Evolutionary conservation across 2,113 vertebrate genomes (phyloP).

Genomic region (Girardinichthys multiradiatus): DNA sequence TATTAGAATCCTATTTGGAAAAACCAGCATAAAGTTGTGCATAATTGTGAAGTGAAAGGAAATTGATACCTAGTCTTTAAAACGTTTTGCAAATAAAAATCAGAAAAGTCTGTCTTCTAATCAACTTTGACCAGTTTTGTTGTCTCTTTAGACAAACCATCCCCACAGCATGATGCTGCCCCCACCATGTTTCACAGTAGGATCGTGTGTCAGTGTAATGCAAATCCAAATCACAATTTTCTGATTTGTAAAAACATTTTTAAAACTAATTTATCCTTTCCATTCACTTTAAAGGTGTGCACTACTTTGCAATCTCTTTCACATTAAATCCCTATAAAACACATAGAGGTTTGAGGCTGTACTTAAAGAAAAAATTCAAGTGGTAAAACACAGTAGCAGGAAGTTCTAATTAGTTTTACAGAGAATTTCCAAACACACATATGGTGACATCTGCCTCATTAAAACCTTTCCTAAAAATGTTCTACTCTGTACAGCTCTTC

Average conservation of each 20-base stretch:
- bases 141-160: no score
- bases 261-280: no score
- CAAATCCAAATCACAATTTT: not conserved
- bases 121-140: no score
- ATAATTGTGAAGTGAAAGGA: no score
- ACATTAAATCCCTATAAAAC: not conserved
- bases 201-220: not conserved
- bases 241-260: not conserved
- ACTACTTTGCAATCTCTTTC: not conserved
- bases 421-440: constrained; percentile 31
- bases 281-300: no score
- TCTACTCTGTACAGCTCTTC: constrained; percentile 92
- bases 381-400: constrained; percentile 75
- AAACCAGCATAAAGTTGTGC: no score
- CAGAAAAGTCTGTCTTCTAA: no score
- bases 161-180: no score
- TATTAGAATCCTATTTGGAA: no score
- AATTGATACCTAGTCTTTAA: no score
- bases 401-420: constrained; percentile 92
- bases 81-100: no score
- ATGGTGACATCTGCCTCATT: constrained; percentile 89
- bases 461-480: constrained; percentile 94
- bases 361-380: not conserved
- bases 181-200: no score
- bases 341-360: not conserved